Percentiles rank a stretch among this genome's conserved stretches.
Evolutionary conservation across 2,797 vertebrate species (phyloP).

Genomic region (Gymnocypris eckloni): DNA sequence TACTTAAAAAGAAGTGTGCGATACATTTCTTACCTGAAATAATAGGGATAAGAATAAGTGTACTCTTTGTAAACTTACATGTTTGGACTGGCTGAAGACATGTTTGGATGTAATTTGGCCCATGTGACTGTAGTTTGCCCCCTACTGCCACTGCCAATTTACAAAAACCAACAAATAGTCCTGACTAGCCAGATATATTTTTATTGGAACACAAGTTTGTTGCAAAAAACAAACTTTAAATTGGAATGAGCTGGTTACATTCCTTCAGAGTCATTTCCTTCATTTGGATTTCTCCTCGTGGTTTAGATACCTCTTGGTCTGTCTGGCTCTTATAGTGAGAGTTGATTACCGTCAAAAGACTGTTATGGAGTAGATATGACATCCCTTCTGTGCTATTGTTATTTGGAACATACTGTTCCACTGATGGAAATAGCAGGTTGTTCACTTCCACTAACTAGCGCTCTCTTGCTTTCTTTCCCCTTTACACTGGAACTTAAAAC

Average conservation of each 20-base stretch:
- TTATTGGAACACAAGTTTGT: background rate
- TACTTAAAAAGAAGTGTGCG: background rate
- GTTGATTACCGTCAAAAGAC: conserved; percentile 60
- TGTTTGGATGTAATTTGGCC: conserved; percentile 34
- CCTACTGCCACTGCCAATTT: conserved; percentile 14
- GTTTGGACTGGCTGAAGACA: conserved; percentile 7
- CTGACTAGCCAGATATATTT: conserved; percentile 8
- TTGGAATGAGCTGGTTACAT: background rate
- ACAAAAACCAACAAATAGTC: conserved; percentile 14
- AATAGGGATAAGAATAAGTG: background rate
- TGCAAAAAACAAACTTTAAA: background rate
- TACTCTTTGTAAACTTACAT: background rate
- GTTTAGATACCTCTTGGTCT: conserved; percentile 27
- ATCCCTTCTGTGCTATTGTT: conserved; percentile 69
- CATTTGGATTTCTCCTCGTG: background rate
- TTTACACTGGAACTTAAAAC: background rate
- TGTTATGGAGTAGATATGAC: conserved; percentile 63
- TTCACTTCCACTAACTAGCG: conserved; percentile 43
- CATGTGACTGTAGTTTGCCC: conserved; percentile 35
- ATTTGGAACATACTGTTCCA: conserved; percentile 72
- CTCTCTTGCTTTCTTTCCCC: conserved; percentile 4
- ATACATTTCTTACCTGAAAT: background rate
- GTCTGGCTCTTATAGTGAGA: conserved; percentile 65
- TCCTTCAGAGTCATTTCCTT: background rate
- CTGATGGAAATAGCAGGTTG: conserved; percentile 63